Conservation (phyloP, 2,113 vertebrate species). For the Prionailurus bengalensis region DNA sequence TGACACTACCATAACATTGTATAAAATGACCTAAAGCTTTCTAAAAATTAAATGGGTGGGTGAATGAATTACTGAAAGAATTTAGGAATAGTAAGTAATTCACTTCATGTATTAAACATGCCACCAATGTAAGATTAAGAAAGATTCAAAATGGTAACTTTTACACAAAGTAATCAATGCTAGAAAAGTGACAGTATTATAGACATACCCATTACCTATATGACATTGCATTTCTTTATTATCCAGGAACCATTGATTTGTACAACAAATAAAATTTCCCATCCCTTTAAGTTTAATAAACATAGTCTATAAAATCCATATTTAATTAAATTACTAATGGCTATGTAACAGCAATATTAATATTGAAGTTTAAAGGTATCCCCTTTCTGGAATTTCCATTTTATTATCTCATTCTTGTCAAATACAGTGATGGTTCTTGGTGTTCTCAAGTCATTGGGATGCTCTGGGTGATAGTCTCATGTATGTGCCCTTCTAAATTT, state of each 20-base stretch:
- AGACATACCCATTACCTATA: not conserved
- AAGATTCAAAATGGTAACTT: not conserved
- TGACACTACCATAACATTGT: not conserved
- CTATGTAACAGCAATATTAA: not conserved
- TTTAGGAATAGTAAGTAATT: not conserved
- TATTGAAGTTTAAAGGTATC: not conserved
- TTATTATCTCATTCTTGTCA: not conserved
- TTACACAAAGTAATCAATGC: not conserved
- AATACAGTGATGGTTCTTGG: not conserved
- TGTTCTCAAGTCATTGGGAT: not conserved
- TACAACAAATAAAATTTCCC: not conserved
- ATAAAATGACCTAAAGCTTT: not conserved
- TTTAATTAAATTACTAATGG: not conserved
- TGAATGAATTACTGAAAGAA: constrained; percentile 5
- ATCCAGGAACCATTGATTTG: not conserved
- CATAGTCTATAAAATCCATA: not conserved
- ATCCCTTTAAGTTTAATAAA: not conserved
- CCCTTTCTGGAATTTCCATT: not conserved
- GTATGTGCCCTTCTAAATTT: not conserved
- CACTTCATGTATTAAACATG: not conserved
- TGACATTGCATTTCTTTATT: not conserved
- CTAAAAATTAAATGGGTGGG: not conserved
- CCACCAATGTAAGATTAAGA: not conserved
- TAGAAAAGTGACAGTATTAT: not conserved
- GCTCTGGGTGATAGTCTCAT: not conserved